These are phyloP conservation scores for Corbicula japonica DNA, from an alignment of 2,888 invertebrate genomes.

Conservation along the genomic window DNA sequence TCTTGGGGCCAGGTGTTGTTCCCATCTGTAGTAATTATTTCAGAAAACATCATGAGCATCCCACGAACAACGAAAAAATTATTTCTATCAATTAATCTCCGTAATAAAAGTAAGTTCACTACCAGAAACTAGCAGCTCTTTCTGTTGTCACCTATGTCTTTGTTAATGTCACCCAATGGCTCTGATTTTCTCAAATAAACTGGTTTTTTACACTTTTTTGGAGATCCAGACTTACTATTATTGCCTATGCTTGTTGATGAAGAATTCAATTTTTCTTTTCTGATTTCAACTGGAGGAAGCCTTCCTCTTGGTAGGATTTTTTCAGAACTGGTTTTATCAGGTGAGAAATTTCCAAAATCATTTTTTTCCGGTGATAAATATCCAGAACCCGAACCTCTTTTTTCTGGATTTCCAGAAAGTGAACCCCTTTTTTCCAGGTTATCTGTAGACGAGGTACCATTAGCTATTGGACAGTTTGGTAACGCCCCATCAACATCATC, in stretches of 20 bases:
- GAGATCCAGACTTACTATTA: neutral
- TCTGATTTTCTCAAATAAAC: constrained; percentile 6
- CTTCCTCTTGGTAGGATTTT: neutral
- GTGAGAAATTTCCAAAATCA: neutral
- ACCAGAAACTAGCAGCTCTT: too few species aligned
- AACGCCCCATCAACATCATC: constrained; percentile 37
- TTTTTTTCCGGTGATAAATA: too few species aligned
- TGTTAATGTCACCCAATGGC: neutral
- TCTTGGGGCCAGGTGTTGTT: too few species aligned
- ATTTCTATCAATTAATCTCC: too few species aligned
- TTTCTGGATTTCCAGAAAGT: neutral
- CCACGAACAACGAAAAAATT: too few species aligned
- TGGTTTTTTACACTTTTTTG: constrained; percentile 18
- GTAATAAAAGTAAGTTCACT: too few species aligned
- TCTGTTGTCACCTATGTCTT: constrained; percentile 6
- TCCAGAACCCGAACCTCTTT: neutral
- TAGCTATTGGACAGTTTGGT: constrained; percentile 26
- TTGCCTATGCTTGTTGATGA: neutral
- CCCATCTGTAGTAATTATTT: too few species aligned
- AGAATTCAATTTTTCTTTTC: too few species aligned
- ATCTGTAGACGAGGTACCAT: neutral
- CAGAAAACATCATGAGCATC: too few species aligned
- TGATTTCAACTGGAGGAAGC: constrained; percentile 5
- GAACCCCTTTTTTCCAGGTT: neutral
- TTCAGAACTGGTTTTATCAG: neutral